Evolutionary conservation across 2,113 vertebrate genomes (phyloP).

Genomic region (Uria lomvia): DNA sequence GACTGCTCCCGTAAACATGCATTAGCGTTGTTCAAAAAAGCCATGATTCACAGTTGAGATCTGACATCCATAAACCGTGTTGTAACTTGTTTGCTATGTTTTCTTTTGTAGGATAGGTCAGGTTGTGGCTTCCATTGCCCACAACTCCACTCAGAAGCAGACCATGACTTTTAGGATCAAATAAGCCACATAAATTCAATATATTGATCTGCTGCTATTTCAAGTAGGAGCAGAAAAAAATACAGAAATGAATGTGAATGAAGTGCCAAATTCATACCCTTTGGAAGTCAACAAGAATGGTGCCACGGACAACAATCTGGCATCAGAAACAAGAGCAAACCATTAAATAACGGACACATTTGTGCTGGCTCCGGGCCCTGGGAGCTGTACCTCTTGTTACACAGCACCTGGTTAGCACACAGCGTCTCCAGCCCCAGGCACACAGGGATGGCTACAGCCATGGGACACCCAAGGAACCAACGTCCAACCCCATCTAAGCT

Average conservation of each 20-base stretch:
- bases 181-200: neutral
- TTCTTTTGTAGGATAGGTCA: neutral
- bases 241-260: neutral
- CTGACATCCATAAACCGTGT: neutral
- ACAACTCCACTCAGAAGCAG: neutral
- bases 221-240: neutral
- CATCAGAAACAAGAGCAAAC: neutral
- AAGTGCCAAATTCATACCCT: neutral
- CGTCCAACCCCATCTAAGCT: neutral
- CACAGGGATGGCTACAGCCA: rapidly evolving
- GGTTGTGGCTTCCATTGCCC: neutral
- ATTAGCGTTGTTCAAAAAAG: neutral
- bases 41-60: neutral
- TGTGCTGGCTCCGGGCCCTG: neutral
- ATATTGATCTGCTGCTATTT: neutral
- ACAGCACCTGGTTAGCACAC: neutral
- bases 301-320: neutral
- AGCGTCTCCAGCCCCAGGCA: neutral
- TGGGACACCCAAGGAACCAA: neutral
- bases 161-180: neutral
- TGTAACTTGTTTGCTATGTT: neutral
- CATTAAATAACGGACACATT: neutral
- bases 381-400: neutral
- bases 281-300: neutral
- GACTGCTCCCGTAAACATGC: neutral